Conservation (phyloP, 2,888 invertebrate genomes). For the Autographa pulchrina region DNA sequence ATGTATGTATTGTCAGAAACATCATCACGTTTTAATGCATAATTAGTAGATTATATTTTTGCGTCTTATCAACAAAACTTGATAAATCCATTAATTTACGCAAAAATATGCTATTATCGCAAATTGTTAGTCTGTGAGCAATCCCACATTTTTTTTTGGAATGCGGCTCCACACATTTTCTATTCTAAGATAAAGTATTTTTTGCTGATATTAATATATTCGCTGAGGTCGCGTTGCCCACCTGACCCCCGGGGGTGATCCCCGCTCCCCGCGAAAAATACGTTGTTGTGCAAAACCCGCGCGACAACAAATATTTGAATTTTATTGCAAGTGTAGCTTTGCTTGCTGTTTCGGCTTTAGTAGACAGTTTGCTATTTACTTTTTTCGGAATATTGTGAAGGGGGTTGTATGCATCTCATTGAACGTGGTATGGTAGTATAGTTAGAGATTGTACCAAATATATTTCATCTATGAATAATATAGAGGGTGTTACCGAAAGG, state of each 20-base stretch:
- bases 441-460: not conserved
- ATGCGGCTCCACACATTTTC: too few species aligned
- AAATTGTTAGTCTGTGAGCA: too few species aligned
- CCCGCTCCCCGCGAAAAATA: slow-evolving; percentile 30
- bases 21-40: too few species aligned
- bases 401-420: not conserved
- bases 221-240: slow-evolving; percentile 42
- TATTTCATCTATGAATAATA: too few species aligned
- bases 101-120: too few species aligned
- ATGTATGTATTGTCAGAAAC: too few species aligned
- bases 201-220: slow-evolving; percentile 56
- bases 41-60: too few species aligned
- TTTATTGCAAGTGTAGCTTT: slow-evolving; percentile 46
- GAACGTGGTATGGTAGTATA: not conserved
- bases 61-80: too few species aligned
- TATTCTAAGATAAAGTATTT: slow-evolving; percentile 30
- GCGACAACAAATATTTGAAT: slow-evolving; percentile 48
- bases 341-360: slow-evolving; percentile 1
- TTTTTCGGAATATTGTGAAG: not conserved
- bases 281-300: slow-evolving; percentile 19
- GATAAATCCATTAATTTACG: too few species aligned
- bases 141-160: too few species aligned
- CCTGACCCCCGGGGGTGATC: slow-evolving; percentile 38
- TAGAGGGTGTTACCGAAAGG: too few species aligned
- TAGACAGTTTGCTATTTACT: not conserved